A percentile compares a stretch with the other conserved stretches of the same genome.
Evolutionary conservation across 2,888 invertebrate species (phyloP).

Genomic region (Ceraclea dissimilis): DNA sequence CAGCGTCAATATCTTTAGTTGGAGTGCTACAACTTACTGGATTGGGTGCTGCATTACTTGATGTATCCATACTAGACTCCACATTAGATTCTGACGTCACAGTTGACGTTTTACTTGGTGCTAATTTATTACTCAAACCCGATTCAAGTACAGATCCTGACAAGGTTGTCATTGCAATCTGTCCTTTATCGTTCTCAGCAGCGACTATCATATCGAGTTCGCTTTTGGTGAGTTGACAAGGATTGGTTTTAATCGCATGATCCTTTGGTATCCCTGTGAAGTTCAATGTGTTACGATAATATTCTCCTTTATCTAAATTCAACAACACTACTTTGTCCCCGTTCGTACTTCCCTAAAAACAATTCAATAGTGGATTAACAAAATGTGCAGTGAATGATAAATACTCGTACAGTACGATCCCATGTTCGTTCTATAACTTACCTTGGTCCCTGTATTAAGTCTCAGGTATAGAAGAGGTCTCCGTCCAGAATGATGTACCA

Average conservation of each 20-base stretch:
- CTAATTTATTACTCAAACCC: too few species aligned
- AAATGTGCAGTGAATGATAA: too few species aligned
- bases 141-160: background rate
- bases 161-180: background rate
- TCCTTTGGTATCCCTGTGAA: background rate
- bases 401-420: too few species aligned
- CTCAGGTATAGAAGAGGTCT: conserved; percentile 39
- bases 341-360: background rate
- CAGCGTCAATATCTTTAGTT: background rate
- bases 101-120: background rate
- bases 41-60: background rate
- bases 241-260: background rate
- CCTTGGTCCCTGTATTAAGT: background rate
- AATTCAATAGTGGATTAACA: too few species aligned
- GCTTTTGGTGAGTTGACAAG: background rate
- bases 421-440: background rate
- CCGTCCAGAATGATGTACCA: conserved; percentile 38
- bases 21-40: too few species aligned
- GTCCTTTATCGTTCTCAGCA: background rate
- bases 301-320: conserved; percentile 12
- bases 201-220: background rate
- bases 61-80: background rate
- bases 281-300: background rate
- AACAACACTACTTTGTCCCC: conserved; percentile 13
- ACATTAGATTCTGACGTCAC: background rate